phyloP scores from a whole-genome alignment of 2,797 vertebrate genomes.

The Chaetophractus vellerosus region DNA sequence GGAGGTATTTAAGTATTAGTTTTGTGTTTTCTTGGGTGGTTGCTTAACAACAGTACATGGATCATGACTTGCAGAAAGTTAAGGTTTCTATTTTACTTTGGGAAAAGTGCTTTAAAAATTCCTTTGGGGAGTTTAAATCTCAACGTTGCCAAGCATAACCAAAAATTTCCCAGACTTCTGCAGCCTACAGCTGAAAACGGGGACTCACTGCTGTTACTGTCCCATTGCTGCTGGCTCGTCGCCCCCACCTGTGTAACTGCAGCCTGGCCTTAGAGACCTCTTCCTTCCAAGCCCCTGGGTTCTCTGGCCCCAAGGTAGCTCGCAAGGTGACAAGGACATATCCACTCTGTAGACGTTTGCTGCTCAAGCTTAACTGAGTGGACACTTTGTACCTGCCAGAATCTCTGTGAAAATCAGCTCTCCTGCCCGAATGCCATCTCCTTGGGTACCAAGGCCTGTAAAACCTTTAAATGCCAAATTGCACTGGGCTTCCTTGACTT shows the following conservation, averaged over 20 bases:
- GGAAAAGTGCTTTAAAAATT: slow-evolving; percentile 67
- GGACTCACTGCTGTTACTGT: background rate
- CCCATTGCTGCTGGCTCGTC: background rate
- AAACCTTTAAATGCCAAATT: background rate
- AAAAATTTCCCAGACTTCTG: slow-evolving; percentile 63
- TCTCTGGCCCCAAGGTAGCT: background rate
- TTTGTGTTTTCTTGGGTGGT: background rate
- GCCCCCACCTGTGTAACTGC: background rate
- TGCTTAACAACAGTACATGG: slow-evolving; percentile 38
- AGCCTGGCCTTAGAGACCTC: background rate
- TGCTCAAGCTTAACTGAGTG: background rate
- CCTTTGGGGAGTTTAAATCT: slow-evolving; percentile 47
- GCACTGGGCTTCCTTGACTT: background rate
- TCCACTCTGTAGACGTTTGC: background rate
- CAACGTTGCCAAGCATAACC: slow-evolving; percentile 9
- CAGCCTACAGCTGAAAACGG: background rate
- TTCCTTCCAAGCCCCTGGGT: background rate
- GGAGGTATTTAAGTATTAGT: slow-evolving; percentile 7
- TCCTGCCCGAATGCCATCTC: background rate
- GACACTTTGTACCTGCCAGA: background rate
- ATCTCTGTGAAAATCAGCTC: background rate
- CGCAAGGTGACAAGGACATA: background rate
- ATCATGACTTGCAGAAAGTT: slow-evolving; percentile 65
- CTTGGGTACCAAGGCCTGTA: background rate
- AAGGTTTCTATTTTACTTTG: slow-evolving; percentile 62